These are phyloP conservation scores for Myotis davidii DNA, from an alignment of 2,113 vertebrate genomes.

Conservation along the genomic window DNA sequence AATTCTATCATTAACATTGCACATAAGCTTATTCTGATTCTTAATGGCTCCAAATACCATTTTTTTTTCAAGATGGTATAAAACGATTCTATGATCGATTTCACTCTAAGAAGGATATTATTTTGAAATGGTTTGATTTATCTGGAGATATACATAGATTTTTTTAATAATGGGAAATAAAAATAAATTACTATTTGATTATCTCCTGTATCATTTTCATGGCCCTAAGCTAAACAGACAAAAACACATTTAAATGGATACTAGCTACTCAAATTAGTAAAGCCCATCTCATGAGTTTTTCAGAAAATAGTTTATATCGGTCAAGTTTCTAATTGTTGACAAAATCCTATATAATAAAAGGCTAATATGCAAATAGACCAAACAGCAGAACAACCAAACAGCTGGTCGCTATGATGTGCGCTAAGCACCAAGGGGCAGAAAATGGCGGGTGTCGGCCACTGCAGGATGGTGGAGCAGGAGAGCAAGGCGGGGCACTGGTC, in stretches of 20 bases:
- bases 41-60: constrained; percentile 21
- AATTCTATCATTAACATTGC: constrained; percentile 44
- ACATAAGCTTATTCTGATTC: constrained; percentile 54
- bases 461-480: too few relatives aligned
- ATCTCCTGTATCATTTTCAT: constrained; percentile 6
- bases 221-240: background rate
- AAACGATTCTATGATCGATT: background rate
- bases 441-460: too few relatives aligned
- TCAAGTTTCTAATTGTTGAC: background rate
- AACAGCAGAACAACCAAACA: too few relatives aligned
- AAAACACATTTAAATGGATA: background rate
- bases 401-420: too few relatives aligned
- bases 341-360: background rate
- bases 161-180: background rate
- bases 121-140: constrained; percentile 58
- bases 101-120: background rate
- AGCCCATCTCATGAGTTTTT: background rate
- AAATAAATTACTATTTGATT: constrained; percentile 50
- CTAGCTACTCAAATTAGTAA: background rate
- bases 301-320: constrained; percentile 1
- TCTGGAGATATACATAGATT: background rate
- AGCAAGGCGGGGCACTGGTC: too few relatives aligned
- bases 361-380: too few relatives aligned
- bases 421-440: too few relatives aligned
- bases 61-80: background rate